These are phyloP conservation scores for Pipistrellus nathusii DNA, from an alignment of 2,797 vertebrate genomes.

Conservation along the genomic window DNA sequence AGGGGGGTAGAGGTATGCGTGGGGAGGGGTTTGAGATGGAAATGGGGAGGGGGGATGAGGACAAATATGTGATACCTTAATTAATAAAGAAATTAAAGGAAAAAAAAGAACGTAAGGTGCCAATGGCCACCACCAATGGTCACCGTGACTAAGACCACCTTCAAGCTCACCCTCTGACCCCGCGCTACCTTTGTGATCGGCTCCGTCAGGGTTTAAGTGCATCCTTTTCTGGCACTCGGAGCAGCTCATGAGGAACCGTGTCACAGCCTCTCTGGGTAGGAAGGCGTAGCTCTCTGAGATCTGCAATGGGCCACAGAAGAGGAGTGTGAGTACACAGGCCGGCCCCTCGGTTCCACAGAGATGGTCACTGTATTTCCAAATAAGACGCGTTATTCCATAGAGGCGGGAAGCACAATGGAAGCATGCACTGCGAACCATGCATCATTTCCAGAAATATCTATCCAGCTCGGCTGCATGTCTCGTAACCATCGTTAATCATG, in stretches of 20 bases:
- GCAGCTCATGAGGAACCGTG: slow-evolving; percentile 93
- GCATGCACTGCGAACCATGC: slow-evolving; percentile 82
- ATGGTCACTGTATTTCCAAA: slow-evolving; percentile 83
- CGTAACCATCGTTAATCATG: slow-evolving; percentile 66
- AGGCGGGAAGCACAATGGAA: slow-evolving; percentile 85
- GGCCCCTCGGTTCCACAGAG: slow-evolving; percentile 82
- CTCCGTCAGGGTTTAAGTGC: slow-evolving; percentile 93
- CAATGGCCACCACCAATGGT: slow-evolving; percentile 83
- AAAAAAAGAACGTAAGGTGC: slow-evolving; percentile 68
- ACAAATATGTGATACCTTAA: too few species aligned
- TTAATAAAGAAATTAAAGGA: too few species aligned
- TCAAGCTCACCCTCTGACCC: slow-evolving; percentile 83
- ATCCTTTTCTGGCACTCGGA: slow-evolving; percentile 94
- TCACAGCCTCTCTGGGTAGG: slow-evolving; percentile 93
- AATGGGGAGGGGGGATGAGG: too few species aligned
- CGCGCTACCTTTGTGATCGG: slow-evolving; percentile 91
- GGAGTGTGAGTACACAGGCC: slow-evolving; percentile 80
- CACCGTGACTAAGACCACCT: slow-evolving; percentile 84
- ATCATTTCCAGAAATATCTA: slow-evolving; percentile 86
- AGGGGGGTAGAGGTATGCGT: too few species aligned
- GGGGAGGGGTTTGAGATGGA: too few species aligned
- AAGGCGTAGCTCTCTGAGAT: slow-evolving; percentile 94
- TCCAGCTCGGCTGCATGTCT: slow-evolving; percentile 74
- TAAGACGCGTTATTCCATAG: slow-evolving; percentile 82
- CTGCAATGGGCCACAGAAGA: slow-evolving; percentile 89